Evolutionary conservation across 2,113 vertebrate species (phyloP).

Genomic region (Chaetura pelagica): DNA sequence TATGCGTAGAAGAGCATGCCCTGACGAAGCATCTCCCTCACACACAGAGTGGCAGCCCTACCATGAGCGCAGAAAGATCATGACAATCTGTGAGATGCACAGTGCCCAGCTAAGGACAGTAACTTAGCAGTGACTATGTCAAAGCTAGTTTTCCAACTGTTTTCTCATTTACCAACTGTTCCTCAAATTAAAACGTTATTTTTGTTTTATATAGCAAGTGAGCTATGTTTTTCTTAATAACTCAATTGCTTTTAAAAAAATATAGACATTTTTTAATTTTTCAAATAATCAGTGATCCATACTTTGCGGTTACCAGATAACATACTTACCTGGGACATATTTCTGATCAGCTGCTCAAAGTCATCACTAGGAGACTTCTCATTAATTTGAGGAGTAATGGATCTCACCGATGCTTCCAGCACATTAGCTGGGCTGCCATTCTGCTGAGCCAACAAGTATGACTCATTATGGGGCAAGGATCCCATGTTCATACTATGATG

Average conservation of each 20-base stretch:
- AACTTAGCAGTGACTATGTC: not conserved
- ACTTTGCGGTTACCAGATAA: not conserved
- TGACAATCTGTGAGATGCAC: not conserved
- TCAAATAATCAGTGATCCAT: not conserved
- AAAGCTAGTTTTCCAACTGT: not conserved
- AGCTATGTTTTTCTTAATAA: not conserved
- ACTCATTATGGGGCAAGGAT: slow-evolving; percentile 80
- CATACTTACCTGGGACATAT: slow-evolving; percentile 89
- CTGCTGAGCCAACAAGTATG: slow-evolving; percentile 79
- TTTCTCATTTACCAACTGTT: not conserved
- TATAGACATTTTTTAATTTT: not conserved
- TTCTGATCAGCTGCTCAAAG: slow-evolving; percentile 85
- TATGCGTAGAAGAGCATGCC: not conserved
- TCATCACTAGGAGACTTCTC: slow-evolving; percentile 82
- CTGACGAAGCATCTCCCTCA: not conserved
- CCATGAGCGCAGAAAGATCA: not conserved
- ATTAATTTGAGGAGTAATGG: slow-evolving; percentile 72
- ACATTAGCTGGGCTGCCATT: slow-evolving; percentile 79
- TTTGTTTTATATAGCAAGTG: not conserved
- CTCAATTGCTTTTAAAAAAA: not conserved
- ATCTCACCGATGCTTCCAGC: slow-evolving; percentile 63
- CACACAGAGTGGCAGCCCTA: rapidly evolving
- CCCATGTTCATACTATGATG: slow-evolving; percentile 34
- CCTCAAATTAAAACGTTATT: not conserved
- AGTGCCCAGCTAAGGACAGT: not conserved